Percentiles rank a stretch among this genome's conserved stretches.
phyloP scores from a whole-genome alignment of 2,113 vertebrate species.

The Corvus moneduloides region DNA sequence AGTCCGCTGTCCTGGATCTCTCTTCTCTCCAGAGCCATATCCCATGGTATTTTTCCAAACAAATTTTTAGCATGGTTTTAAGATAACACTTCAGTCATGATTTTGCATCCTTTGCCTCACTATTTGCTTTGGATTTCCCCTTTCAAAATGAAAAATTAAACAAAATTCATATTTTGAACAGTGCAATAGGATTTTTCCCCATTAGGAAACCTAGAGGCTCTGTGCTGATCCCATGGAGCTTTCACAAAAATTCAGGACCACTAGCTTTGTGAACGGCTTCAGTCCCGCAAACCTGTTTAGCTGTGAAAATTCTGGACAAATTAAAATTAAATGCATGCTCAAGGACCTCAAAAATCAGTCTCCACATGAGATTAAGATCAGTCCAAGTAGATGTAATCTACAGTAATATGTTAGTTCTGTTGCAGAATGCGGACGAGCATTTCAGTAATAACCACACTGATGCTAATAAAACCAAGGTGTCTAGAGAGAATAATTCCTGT shows the following conservation, averaged over 20 bases:
- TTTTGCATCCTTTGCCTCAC: background rate
- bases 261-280: background rate
- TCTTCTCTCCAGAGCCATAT: background rate
- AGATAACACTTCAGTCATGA: background rate
- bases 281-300: background rate
- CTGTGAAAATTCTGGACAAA: background rate
- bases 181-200: background rate
- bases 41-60: background rate
- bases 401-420: constrained; percentile 2
- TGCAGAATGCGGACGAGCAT: background rate
- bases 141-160: background rate
- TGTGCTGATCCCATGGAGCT: background rate
- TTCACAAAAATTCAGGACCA: background rate
- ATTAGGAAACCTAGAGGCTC: background rate
- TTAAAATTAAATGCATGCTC: background rate
- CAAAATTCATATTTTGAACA: background rate
- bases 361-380: background rate
- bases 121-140: background rate
- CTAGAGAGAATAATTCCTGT: background rate
- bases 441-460: background rate
- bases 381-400: background rate
- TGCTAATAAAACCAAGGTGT: background rate
- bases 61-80: background rate
- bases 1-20: background rate
- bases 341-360: background rate